A percentile compares a stretch with the other conserved stretches of the same genome.
phyloP scores from a whole-genome alignment of 2,888 invertebrate species.

The Nesidiocoris tenuis region DNA sequence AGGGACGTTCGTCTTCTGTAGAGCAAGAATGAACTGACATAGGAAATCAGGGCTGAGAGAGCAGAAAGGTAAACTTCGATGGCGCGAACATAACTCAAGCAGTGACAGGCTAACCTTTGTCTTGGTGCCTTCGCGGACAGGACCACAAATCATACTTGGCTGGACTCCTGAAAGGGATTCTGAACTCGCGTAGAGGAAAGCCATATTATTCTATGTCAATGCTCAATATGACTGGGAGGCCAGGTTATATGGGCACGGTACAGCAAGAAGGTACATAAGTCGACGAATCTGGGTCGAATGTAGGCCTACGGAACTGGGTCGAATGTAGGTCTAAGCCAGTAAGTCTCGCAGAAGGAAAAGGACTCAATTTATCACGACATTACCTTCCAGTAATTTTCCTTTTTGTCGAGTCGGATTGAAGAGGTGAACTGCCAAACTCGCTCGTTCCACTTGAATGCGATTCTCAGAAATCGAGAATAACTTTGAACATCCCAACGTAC shows the following conservation, averaged over 20 bases:
- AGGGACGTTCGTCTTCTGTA: too few relatives aligned
- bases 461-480: too few relatives aligned
- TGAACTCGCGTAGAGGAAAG: background rate
- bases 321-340: too few relatives aligned
- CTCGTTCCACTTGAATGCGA: too few relatives aligned
- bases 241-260: background rate
- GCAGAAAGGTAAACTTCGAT: slow-evolving; percentile 11
- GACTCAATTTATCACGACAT: too few relatives aligned
- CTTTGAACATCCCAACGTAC: too few relatives aligned
- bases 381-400: too few relatives aligned
- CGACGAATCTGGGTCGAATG: background rate
- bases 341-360: too few relatives aligned
- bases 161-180: slow-evolving; percentile 2
- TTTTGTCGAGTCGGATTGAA: too few relatives aligned
- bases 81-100: slow-evolving; percentile 26
- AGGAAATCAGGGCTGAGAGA: background rate
- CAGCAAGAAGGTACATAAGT: background rate
- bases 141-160: slow-evolving; percentile 35
- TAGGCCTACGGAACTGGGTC: too few relatives aligned
- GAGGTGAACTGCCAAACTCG: too few relatives aligned
- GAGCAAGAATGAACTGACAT: too few relatives aligned
- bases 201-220: slow-evolving; percentile 8
- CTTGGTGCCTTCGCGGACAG: slow-evolving; percentile 26
- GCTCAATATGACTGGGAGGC: background rate
- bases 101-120: slow-evolving; percentile 33